Conservation (phyloP, 2,888 invertebrate species). For the Platycheirus rosarum region DNA sequence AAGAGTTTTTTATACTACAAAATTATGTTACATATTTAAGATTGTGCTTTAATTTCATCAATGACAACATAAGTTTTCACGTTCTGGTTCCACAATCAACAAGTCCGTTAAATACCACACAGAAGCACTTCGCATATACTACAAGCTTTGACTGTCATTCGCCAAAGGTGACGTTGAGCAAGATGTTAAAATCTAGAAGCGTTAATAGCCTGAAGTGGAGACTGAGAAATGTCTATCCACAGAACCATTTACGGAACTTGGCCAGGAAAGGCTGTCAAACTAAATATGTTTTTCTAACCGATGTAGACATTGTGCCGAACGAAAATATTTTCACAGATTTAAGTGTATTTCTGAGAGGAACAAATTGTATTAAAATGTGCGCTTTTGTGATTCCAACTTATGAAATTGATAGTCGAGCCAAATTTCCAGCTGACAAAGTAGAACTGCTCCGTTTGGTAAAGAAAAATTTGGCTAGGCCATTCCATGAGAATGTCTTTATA, state of each 20-base stretch:
- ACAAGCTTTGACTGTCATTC: constrained; percentile 85
- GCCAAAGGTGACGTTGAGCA: constrained; percentile 86
- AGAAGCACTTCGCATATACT: constrained; percentile 48
- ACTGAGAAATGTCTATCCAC: constrained; percentile 90
- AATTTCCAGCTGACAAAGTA: constrained; percentile 91
- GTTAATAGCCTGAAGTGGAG: constrained; percentile 89
- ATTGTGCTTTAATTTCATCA: constrained; percentile 88
- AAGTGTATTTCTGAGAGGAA: constrained; percentile 86
- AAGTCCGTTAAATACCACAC: constrained; percentile 81
- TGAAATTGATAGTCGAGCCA: constrained; percentile 91
- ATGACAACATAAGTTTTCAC: constrained; percentile 90
- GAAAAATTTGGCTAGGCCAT: constrained; percentile 92
- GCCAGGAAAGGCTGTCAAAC: constrained; percentile 93
- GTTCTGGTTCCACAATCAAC: constrained; percentile 86
- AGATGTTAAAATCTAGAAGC: constrained; percentile 85
- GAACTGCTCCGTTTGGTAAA: constrained; percentile 89
- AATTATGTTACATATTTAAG: constrained; percentile 90
- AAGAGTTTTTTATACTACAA: constrained; percentile 89
- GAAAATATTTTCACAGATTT: constrained; percentile 87
- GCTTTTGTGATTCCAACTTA: constrained; percentile 96
- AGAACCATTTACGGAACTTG: constrained; percentile 93
- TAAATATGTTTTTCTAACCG: constrained; percentile 91
- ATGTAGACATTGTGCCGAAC: constrained; percentile 94
- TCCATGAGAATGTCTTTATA: constrained; percentile 95
- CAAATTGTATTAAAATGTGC: constrained; percentile 86